Percentiles rank a stretch among this genome's conserved stretches.
These are phyloP conservation scores for Leistus spinibarbis DNA, from an alignment of 2,888 invertebrate genomes.

Conservation along the genomic window DNA sequence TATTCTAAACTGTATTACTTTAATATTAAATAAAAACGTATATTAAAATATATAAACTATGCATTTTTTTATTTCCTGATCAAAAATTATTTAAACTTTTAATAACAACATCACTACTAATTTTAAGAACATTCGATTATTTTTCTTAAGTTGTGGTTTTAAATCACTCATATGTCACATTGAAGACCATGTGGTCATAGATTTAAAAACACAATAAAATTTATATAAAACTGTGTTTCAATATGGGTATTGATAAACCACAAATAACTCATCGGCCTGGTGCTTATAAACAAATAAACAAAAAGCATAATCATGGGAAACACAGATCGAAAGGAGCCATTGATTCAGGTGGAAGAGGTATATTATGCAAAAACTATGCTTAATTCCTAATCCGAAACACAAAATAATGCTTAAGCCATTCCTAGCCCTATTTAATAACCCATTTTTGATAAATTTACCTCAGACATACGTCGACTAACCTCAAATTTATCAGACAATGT, in stretches of 20 bases:
- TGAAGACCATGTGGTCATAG: slow-evolving; percentile 18
- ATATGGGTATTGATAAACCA: slow-evolving; percentile 34
- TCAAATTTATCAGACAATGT: no score
- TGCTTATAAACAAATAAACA: slow-evolving; percentile 90
- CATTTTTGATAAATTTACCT: not conserved
- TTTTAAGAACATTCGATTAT: not conserved
- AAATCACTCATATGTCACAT: not conserved
- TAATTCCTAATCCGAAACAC: not conserved
- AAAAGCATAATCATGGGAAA: slow-evolving; percentile 88
- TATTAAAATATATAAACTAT: no score
- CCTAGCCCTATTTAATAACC: not conserved
- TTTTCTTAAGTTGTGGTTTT: not conserved
- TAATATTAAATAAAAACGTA: no score
- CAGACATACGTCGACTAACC: slow-evolving; percentile 1
- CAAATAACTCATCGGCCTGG: slow-evolving; percentile 77
- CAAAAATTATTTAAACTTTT: not conserved
- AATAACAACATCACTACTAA: not conserved
- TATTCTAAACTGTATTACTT: no score
- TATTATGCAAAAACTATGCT: not conserved
- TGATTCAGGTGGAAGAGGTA: slow-evolving; percentile 80
- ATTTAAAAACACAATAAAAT: not conserved
- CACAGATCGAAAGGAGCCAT: slow-evolving; percentile 92
- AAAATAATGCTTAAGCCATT: not conserved
- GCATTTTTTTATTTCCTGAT: no score
- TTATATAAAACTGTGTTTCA: not conserved